Evolutionary conservation across 2,888 invertebrate species (phyloP), one percentile per base, ranked within the genome.

Genomic region (Epistrophella euchroma): DNA sequence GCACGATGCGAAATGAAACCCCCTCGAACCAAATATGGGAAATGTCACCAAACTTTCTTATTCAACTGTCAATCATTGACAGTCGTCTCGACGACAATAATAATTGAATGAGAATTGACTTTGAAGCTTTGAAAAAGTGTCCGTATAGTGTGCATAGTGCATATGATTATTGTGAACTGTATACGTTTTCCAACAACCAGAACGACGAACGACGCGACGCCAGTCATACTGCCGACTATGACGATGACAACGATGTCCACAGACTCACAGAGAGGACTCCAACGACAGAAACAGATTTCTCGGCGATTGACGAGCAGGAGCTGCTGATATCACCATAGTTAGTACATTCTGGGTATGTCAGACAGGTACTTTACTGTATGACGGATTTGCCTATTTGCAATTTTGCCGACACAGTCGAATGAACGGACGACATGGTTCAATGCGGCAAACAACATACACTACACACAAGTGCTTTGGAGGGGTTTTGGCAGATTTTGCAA

Each of bases 11-110:
- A 68, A 47, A 58, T 19, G 58, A 52, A 70, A 40, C 35, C 71
- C 66, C 52, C 52, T 64, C 79, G 76, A 37, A 47, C 86, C 86
- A 77, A 81, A 86, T 86, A 86, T 70, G 86, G 86, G 70, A 77
- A 86, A 86, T 86, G 86, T 86, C 86, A 86, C 81, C 81, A 86
- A 86, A 86, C 77, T 86, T 81, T 86, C 77, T 81, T 74, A 86
- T 86, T 86, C 86, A 86, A 73, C 86, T 77, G 86, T 86, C 86
- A 86, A 86, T 86, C 86, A 86, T 85, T 81, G 86, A 81, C 86
- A 81, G 86, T 77, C 70, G 81, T 81, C 77, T 73, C 66, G 73
- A 86, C 73, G 86, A 86, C 86, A 86, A 86, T 74, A 86, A 86
- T 86, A 86, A 86, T 86, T 86, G 86, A 86, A 86, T 77, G 86